Conservation (phyloP, 1,140 invertebrate genomes). For the Eupristina koningsbergeri region DNA sequence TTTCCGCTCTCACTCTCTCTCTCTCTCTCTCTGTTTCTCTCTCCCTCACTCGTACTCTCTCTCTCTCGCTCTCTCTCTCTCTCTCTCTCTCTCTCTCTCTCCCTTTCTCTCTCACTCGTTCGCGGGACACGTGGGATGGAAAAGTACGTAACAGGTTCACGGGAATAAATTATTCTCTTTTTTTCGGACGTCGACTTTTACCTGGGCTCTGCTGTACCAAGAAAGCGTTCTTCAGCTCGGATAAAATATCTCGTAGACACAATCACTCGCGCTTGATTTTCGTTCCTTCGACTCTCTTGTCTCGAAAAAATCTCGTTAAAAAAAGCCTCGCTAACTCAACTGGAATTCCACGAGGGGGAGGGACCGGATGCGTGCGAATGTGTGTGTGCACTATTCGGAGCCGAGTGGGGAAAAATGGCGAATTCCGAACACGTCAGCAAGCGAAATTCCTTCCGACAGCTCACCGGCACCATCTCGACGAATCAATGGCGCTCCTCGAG, state of each 20-base stretch:
- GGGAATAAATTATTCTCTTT: not conserved
- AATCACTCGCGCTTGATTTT: not conserved
- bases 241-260: no score
- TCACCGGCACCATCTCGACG: not conserved
- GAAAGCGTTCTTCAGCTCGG: not conserved
- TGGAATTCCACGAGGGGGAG: not conserved
- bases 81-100: not conserved
- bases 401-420: constrained; percentile 32
- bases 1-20: no score
- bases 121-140: not conserved
- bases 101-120: not conserved
- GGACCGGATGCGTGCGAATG: constrained; percentile 20
- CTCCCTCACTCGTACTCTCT: no score
- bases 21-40: no score
- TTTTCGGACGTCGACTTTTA: not conserved
- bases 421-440: constrained; percentile 39
- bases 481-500: not conserved
- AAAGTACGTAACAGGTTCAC: not conserved
- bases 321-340: not conserved
- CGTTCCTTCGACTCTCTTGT: not conserved
- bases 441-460: constrained; percentile 5
- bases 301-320: not conserved
- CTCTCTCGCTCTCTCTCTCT: not conserved
- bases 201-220: not conserved
- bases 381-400: not conserved